A percentile compares a stretch with the other conserved stretches of the same genome.
These are phyloP conservation scores for Matsumyia berberina DNA, from an alignment of 2,888 invertebrate genomes.

Conservation along the genomic window DNA sequence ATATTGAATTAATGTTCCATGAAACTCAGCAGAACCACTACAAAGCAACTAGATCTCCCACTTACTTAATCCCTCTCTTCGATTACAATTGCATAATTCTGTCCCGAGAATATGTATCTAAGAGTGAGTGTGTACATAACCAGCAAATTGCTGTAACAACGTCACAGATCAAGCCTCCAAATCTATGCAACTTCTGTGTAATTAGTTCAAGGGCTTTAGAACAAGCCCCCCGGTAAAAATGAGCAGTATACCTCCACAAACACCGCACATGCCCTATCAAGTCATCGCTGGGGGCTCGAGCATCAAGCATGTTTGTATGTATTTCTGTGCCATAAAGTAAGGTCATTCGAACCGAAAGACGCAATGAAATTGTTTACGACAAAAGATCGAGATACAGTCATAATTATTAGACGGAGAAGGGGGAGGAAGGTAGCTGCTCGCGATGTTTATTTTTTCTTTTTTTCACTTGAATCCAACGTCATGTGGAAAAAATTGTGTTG, in stretches of 20 bases:
- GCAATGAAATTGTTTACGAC: slow-evolving; percentile 39
- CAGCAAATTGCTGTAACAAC: no score
- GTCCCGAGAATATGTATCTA: neutral
- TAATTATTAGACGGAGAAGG: neutral
- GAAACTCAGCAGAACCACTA: neutral
- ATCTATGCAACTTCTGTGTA: neutral
- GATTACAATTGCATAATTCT: slow-evolving; percentile 9
- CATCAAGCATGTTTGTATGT: slow-evolving; percentile 1
- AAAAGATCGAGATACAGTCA: slow-evolving; percentile 22
- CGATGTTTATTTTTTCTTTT: neutral
- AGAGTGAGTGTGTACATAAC: neutral
- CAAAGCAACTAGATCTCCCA: neutral
- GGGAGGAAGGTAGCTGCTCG: neutral
- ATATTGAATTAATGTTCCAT: neutral
- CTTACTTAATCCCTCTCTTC: neutral
- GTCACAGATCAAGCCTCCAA: slow-evolving; percentile 30
- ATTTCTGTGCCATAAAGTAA: slow-evolving; percentile 15
- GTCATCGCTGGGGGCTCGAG: neutral
- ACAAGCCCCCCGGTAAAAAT: neutral
- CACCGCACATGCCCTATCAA: neutral
- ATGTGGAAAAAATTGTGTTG: neutral
- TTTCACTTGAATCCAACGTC: slow-evolving; percentile 1
- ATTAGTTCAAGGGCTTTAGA: slow-evolving; percentile 11
- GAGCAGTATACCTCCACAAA: neutral
- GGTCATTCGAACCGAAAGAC: slow-evolving; percentile 18